Evolutionary conservation across 2,888 invertebrate genomes (phyloP), one percentile per base, ranked within the genome.

Genomic region (Mystacides longicornis): DNA sequence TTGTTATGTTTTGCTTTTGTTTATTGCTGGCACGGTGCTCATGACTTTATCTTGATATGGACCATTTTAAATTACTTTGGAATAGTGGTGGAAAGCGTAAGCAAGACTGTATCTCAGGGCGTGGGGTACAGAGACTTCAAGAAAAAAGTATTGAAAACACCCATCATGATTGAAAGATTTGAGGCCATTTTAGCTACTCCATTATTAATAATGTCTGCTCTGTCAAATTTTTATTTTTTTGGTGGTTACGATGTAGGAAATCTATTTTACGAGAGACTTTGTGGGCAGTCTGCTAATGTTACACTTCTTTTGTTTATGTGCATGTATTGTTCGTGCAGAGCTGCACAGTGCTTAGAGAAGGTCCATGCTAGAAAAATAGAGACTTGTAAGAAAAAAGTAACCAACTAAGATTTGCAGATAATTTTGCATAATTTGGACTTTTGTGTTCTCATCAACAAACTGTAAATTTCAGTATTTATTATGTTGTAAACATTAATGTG

Each of bases 201-300:
- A 21, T 72, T 93, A 49, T 80, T 92, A 62, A 82, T 85, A 22
- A 71, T 91, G 61, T 91, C 93, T 11, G 87, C 87, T 1, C 78
- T 92, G 65, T 91, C 93, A 1, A 93, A 90, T 72, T 90, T 92
- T 67, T 93, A 88, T 71, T 91, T 94, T 68, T 89, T 93, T 71
- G 87, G 84, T 58, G 89, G 87, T 0, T 75, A 73, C 58, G 81
- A 85, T 54, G 79, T 92, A 56, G 93, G 92, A 4, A 77, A 86
- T 66, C 75, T 86, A 62, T 88, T 86, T 67, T 74, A 87, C 65
- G 71, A 75, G 33, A 77, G 82, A 64, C 72, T 89, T 52, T 71
- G 65, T 42, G 68, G 69, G 59, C 71, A 72, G 16, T 68, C 74
- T 5, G 62, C 69, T 27, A 67, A 64, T 51, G 73, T 71, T 65